Conservation (phyloP, 2,797 vertebrate genomes). For the Myotis planiceps region DNA sequence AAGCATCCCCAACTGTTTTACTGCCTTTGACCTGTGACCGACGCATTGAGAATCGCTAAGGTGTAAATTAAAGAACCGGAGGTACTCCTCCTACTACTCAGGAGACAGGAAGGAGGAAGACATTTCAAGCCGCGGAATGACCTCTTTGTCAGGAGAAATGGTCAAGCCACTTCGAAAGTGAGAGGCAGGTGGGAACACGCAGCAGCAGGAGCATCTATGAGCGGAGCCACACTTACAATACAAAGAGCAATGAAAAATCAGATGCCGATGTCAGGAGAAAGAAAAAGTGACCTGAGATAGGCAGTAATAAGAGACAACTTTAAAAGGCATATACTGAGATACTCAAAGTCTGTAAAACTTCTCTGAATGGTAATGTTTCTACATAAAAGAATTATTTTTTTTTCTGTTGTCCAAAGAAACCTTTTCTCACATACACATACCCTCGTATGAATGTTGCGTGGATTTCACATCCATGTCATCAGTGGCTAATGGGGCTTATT, state of each 20-base stretch:
- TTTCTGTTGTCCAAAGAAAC: neutral
- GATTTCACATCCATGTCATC: constrained; percentile 6
- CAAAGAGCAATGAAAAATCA: neutral
- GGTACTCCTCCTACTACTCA: neutral
- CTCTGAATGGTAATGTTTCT: constrained; percentile 20
- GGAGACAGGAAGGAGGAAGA: constrained; percentile 17
- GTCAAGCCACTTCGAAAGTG: neutral
- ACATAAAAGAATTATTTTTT: neutral
- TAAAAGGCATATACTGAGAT: neutral
- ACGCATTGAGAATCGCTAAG: neutral
- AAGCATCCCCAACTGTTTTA: neutral
- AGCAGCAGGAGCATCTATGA: neutral
- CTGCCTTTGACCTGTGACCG: constrained; percentile 56
- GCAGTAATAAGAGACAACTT: neutral
- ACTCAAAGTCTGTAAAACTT: neutral
- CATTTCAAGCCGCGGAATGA: neutral
- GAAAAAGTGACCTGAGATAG: neutral
- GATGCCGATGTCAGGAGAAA: neutral
- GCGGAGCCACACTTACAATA: neutral
- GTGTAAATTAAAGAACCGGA: constrained; percentile 70
- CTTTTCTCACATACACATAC: neutral
- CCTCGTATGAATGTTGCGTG: neutral
- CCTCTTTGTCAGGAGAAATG: neutral
- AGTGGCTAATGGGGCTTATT: neutral
- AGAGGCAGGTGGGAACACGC: neutral